Evolutionary conservation across 1,140 invertebrate genomes (phyloP), one percentile per base, ranked within the genome.

Genomic region (Penaeus vannamei): DNA sequence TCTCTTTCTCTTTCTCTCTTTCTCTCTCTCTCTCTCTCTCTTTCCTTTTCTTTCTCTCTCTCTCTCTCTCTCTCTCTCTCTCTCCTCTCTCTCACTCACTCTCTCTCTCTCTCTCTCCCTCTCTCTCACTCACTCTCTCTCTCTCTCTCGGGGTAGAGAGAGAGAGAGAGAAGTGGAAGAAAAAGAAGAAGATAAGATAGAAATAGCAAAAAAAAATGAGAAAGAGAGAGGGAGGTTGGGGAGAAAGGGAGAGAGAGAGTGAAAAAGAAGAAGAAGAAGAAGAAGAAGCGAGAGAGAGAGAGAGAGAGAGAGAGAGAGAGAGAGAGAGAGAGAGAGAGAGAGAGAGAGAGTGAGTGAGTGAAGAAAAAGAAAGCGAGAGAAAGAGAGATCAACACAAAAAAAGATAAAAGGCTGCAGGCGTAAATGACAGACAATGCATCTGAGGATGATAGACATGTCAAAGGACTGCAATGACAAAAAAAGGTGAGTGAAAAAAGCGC

Each of bases 41-140:
- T 5, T 2, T 60, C 23, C 10, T n/a, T 26, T 17, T 60, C n/a
- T 17, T 60, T 83, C 5, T 5, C 5, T 5, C 5, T 5, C 5
- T 36, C 36, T 5, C 5, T 5, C 5, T 5, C 36, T 36, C 36
- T 5, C 5, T 5, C 5, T 5, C 5, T 5, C 36, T 36, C 36
- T 36, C 5, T 5, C 5, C 23, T 5, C 5, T 5, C 5, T 5
- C 5, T 5, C 5, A 1, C 5, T 5, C 5, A 1, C 5, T 5
- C 5, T 5, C 5, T 5, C 5, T 5, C 5, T 36, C 36, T 36
- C 36, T 36, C 36, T 36, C 5, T 5, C 5, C 5, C 36, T 5
- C 5, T 5, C 2, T 36, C 36, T 36, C 36, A 7, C 5, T 5
- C 5, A 2, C 5, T 36, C 36, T 36, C 36, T 36, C 36, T 5